These are phyloP conservation scores for Aporophyla nigra DNA, from an alignment of 2,888 invertebrate species.

Conservation along the genomic window DNA sequence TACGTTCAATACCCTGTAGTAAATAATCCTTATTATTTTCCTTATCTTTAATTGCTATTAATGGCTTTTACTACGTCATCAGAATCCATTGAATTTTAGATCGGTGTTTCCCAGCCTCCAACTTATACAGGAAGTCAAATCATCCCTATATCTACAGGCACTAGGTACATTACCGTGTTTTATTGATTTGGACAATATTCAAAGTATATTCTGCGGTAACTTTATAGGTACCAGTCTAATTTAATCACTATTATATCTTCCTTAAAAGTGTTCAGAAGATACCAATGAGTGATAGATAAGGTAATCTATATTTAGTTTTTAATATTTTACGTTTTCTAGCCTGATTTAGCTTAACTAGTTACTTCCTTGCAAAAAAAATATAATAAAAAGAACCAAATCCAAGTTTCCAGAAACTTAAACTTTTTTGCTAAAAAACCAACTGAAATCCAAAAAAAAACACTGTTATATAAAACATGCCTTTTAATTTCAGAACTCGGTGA, in stretches of 20 bases:
- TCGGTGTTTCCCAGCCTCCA: slow-evolving; percentile 24
- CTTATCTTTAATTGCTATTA: slow-evolving; percentile 31
- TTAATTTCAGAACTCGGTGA: too few species aligned
- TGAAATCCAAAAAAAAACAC: too few species aligned
- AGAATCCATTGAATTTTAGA: slow-evolving; percentile 30
- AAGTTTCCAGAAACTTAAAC: not conserved
- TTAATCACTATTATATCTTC: not conserved
- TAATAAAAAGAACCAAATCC: too few species aligned
- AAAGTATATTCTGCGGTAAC: not conserved
- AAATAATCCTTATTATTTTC: slow-evolving; percentile 16
- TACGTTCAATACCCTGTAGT: not conserved
- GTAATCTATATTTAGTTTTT: not conserved
- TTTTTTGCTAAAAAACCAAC: too few species aligned
- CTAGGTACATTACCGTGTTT: not conserved
- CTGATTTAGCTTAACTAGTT: not conserved
- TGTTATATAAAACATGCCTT: too few species aligned
- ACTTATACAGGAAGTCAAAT: slow-evolving; percentile 15
- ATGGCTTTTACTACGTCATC: slow-evolving; percentile 33
- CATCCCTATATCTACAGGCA: not conserved
- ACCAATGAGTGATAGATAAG: too few species aligned
- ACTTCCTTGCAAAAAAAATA: not conserved
- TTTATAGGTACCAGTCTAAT: not conserved
- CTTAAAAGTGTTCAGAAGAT: not conserved
- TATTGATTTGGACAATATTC: slow-evolving; percentile 1
- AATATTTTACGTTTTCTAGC: not conserved